phyloP scores from a whole-genome alignment of 2,113 vertebrate genomes.

The Calonectris borealis region DNA sequence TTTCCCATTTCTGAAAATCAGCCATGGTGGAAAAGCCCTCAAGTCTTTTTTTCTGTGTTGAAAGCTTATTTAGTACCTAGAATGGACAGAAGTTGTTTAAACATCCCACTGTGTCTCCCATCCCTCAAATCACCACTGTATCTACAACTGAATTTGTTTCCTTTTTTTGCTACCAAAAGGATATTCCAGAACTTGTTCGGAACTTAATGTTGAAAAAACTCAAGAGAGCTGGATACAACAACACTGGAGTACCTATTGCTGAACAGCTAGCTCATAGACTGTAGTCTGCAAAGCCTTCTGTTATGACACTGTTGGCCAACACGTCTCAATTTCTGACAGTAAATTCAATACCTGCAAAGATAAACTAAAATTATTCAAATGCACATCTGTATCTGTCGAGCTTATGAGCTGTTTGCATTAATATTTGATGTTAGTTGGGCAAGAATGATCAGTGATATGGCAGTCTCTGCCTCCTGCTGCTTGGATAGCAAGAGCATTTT shows the following conservation, averaged over 20 bases:
- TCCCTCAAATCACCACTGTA: background rate
- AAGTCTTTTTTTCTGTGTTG: background rate
- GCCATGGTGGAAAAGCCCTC: background rate
- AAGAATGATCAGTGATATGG: background rate
- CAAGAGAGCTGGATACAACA: background rate
- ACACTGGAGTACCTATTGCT: background rate
- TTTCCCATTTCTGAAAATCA: background rate
- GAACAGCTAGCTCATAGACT: background rate
- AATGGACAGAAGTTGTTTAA: background rate
- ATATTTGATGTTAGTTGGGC: background rate
- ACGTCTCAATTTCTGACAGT: background rate
- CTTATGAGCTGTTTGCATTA: background rate
- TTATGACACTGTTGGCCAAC: background rate
- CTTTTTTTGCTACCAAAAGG: background rate
- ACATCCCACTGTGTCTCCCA: background rate
- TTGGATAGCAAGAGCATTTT: background rate
- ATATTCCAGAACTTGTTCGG: background rate
- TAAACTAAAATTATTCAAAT: slow-evolving; percentile 8
- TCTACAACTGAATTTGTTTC: background rate
- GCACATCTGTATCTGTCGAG: background rate
- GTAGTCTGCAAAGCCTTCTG: background rate
- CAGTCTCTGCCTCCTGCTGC: background rate
- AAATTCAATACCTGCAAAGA: background rate
- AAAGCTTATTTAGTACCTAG: background rate
- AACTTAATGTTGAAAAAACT: background rate